phyloP scores from a whole-genome alignment of 2,888 invertebrate genomes.

The Eudemis profundana region DNA sequence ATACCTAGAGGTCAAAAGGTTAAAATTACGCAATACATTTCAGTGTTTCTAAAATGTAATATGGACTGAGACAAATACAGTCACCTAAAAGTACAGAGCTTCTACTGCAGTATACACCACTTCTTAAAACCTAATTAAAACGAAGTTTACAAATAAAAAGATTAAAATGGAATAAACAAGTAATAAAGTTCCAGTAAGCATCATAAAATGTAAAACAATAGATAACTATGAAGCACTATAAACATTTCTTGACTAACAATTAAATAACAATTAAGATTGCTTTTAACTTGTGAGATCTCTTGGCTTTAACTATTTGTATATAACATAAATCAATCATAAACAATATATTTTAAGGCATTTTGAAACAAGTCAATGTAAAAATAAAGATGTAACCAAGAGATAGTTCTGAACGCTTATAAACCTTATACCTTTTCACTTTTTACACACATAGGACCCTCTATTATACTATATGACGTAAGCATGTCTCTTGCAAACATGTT shows the following conservation, averaged over 20 bases:
- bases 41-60: slow-evolving; percentile 7
- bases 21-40: slow-evolving; percentile 23
- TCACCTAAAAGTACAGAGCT: slow-evolving; percentile 1
- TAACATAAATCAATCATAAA: slow-evolving; percentile 37
- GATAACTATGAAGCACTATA: slow-evolving; percentile 37
- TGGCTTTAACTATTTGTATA: slow-evolving; percentile 24
- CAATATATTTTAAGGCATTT: slow-evolving; percentile 35
- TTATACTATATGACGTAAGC: no score
- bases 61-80: slow-evolving; percentile 22
- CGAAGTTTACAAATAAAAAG: slow-evolving; percentile 16
- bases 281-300: slow-evolving; percentile 31
- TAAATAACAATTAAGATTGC: slow-evolving; percentile 42
- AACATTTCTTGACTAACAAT: slow-evolving; percentile 36
- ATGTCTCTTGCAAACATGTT: no score
- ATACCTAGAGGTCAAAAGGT: slow-evolving; percentile 34
- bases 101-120: slow-evolving; percentile 9
- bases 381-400: slow-evolving; percentile 32
- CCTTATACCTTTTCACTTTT: neutral
- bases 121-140: slow-evolving; percentile 24
- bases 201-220: slow-evolving; percentile 33
- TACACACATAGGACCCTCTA: no score
- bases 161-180: slow-evolving; percentile 39
- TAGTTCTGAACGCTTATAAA: slow-evolving; percentile 1
- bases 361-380: slow-evolving; percentile 38
- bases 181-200: slow-evolving; percentile 29